A percentile compares a stretch with the other conserved stretches of the same genome.
phyloP scores from a whole-genome alignment of 1,140 invertebrate species.

The Drosophila pseudoobscura region DNA sequence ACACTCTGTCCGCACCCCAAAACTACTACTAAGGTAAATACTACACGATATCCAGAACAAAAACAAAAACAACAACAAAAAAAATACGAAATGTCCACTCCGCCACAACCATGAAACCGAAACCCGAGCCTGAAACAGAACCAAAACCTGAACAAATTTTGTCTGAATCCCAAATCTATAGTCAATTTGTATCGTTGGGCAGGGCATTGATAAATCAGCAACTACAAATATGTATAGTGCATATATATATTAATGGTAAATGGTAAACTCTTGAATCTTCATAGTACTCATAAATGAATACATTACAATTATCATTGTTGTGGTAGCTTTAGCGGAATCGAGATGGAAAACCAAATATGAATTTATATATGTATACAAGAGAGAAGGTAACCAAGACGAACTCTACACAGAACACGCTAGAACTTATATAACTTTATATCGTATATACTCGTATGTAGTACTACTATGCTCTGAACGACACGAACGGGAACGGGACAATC shows the following conservation, averaged over 20 bases:
- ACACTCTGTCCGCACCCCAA: conserved; percentile 40
- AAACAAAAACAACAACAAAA: conserved; percentile 1
- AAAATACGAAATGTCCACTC: conserved; percentile 7
- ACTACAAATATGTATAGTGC: conserved; percentile 21
- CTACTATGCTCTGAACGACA: conserved; percentile 56
- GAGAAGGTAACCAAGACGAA: conserved; percentile 22
- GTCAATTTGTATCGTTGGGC: conserved; percentile 67
- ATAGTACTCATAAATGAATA: conserved; percentile 32
- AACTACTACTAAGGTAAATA: conserved; percentile 78
- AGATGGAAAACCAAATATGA: conserved; percentile 49
- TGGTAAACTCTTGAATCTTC: conserved; percentile 54
- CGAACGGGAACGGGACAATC: conserved; percentile 77
- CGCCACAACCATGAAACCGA: conserved; percentile 2
- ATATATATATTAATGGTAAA: conserved; percentile 39
- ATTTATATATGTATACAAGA: conserved; percentile 50
- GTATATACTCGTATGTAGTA: conserved; percentile 15
- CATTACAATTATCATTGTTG: conserved; percentile 71
- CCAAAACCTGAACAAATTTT: conserved; percentile 8
- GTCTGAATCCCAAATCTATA: conserved; percentile 40
- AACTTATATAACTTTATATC: conserved; percentile 33
- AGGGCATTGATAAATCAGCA: conserved; percentile 2
- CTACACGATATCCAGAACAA: conserved; percentile 21
- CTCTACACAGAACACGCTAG: conserved; percentile 31
- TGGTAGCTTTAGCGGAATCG: conserved; percentile 63
- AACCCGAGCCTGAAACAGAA: conserved; percentile 1